Base-by-base conservation (phyloP, 2,797 vertebrate genomes). In the Chloroceryle amazona region DNA sequence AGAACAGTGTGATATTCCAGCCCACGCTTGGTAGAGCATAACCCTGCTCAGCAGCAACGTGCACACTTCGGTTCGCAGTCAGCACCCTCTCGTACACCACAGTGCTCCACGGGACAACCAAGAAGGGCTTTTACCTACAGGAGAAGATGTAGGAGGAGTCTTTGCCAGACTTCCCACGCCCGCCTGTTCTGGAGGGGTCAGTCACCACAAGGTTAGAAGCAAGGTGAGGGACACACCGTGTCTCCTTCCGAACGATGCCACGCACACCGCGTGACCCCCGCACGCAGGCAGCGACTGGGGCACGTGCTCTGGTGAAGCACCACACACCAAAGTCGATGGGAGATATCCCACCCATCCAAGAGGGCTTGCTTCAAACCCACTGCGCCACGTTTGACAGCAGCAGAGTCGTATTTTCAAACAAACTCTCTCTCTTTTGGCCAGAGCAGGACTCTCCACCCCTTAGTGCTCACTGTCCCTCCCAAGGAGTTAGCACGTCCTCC, bases 261-360 rank as follows among this genome's bases (percentile, higher is more conserved):
- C 0, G 1, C 1, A 18, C 35, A 3, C 3, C 7, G 31, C 2
- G 0, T 0, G 22, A 21, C 13, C 33, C 58, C 33, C 54, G 37
- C 44, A 4, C 0, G 4, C 8, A 8, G 23, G 46, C 49, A 46
- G 21, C 75, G 33, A 29, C 31, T 68, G 35, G 3, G 31, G 81
- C 42, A 66, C 26, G 1, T 1, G 19, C 66, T 52, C 57, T 46
- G 47, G 28, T 0, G 3, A 61, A 75, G 51, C 37, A 26, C 5
- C 22, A 42, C 44, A 9, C 0, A 3, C 60, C 41, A n/a, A 23
- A 52, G 33, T 1, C 4, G 0, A 22, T 2, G 4, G 51, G 19
- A 52, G 6, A 14, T 6, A 57, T 7, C 23, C 29, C 39, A 41
- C 4, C 42, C 67, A 14, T 10, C 14, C 33, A 22, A 9, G 54